Evolutionary conservation across 2,797 vertebrate genomes (phyloP), one percentile per base, ranked within the genome.

Genomic region (Helicolenus hilgendorfi): DNA sequence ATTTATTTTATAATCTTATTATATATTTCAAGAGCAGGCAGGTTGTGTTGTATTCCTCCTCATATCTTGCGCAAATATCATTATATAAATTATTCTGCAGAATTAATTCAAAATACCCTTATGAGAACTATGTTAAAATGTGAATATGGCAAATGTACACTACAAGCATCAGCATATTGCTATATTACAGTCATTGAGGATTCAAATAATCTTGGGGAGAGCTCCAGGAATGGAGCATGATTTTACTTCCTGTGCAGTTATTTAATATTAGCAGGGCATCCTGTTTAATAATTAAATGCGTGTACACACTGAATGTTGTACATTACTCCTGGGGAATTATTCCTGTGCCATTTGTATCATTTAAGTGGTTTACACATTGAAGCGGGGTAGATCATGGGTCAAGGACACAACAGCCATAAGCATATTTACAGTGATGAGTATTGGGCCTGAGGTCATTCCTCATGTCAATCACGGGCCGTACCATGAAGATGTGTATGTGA

Each of bases 361-460:
- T 83, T 63, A 71, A 73, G 49, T 22, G 26, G 22, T 78, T 86
- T 68, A 69, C 29, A 49, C 41, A 18, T 3, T 70, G 53, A 45
- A 1, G 1, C 20, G 2, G 62, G 13, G 24, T 5, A 41, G 63
- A 68, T 67, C 71, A 68, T n/a, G 58, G 90, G 88, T 91, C 85
- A 89, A 74, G 85, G 83, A 81, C 56, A 58, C 58, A 20, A 35
- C 15, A 77, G 67, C 67, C 77, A 20, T 80, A 77, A 83, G 55
- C 15, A 2, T 60, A 69, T 70, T 55, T 55, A 45, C 53, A 29
- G 68, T 67, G 62, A 85, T 79, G 79, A 83, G 24, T 81, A 27
- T 78, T 70, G 36, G 63, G 67, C 72, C 72, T 29, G 24, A 79
- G 80, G 77, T 83, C 73, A 56, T 45, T 14, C 55, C 27, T 65